Evolutionary conservation across 2,888 invertebrate species (phyloP), one percentile per base, ranked within the genome.

Genomic region (Agrypnus murinus): DNA sequence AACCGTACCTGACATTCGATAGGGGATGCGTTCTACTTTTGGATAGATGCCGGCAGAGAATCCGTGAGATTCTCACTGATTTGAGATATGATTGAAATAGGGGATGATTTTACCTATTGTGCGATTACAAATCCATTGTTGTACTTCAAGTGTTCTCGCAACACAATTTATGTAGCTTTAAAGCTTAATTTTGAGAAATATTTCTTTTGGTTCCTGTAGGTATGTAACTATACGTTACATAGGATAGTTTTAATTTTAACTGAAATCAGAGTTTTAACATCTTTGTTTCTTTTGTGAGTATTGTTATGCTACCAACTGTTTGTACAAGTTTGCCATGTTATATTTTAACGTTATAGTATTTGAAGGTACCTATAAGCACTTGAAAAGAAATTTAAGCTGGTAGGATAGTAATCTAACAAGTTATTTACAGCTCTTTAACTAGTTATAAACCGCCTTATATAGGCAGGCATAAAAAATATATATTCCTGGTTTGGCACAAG

Each of bases 21-120:
- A 73, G 71, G 73, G 73, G 73, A 73, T 73, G 70, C 67, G 70
- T 73, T 70, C 65, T 67, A 72, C 66, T 72, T 72, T 69, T 43
- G 62, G 69, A 68, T 67, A 66, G 62, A 72, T 71, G 67, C 73
- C 70, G 71, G 71, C 60, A 71, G 67, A 71, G 68, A 71, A 71
- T 71, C 73, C 70, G 73, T 73, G 73, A 73, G 73, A 73, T 71
- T 73, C 65, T 71, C 73, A 63, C 72, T 69, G 72, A 72, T 72
- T 72, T 72, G 40, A 69, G 65, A 69, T 69, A 69, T 69, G 69
- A 66, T 69, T 69, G 69, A 69, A 69, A 64, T 70, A 70, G 73
- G 73, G 73, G 67, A 67, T 69, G 72, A 69, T 72, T 72, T 69
- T 50, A 36, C 32, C 73, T 64, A 71, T 73, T 73, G 70, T 70